A percentile compares a stretch with the other conserved stretches of the same genome.
Conservation (phyloP, 2,113 vertebrate species). For the Gopherus flavomarginatus region DNA sequence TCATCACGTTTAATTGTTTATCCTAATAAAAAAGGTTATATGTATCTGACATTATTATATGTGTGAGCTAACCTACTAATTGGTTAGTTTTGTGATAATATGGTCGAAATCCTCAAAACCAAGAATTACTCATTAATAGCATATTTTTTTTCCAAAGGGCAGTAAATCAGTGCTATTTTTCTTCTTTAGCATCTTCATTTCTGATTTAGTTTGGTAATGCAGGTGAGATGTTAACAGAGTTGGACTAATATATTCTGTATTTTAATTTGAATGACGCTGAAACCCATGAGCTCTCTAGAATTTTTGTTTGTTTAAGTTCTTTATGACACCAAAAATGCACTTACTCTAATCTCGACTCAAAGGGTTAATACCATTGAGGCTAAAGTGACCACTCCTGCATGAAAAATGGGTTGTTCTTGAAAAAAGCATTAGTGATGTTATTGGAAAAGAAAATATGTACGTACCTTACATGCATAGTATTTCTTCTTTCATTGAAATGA, state of each 20-base stretch:
- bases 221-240: not conserved
- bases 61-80: not conserved
- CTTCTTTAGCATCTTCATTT: not conserved
- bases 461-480: conserved; percentile 37
- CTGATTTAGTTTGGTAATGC: not conserved
- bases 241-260: not conserved
- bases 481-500: conserved; percentile 44
- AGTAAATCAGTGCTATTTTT: not conserved
- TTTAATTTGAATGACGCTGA: not conserved
- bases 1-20: not conserved
- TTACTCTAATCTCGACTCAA: not conserved
- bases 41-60: not conserved
- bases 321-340: not conserved
- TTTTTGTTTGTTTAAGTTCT: not conserved
- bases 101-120: not conserved
- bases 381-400: conserved; percentile 39
- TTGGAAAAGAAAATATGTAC: conserved; percentile 35
- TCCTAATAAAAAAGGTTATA: not conserved
- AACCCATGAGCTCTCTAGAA: not conserved
- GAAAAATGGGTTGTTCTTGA: conserved; percentile 22
- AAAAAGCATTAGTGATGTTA: conserved; percentile 13
- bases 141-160: not conserved
- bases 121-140: not conserved
- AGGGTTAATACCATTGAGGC: conserved; percentile 37
- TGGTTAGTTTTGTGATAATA: not conserved